These are phyloP conservation scores for Oostethus manadensis DNA, from an alignment of 2,113 vertebrate species.

Conservation along the genomic window DNA sequence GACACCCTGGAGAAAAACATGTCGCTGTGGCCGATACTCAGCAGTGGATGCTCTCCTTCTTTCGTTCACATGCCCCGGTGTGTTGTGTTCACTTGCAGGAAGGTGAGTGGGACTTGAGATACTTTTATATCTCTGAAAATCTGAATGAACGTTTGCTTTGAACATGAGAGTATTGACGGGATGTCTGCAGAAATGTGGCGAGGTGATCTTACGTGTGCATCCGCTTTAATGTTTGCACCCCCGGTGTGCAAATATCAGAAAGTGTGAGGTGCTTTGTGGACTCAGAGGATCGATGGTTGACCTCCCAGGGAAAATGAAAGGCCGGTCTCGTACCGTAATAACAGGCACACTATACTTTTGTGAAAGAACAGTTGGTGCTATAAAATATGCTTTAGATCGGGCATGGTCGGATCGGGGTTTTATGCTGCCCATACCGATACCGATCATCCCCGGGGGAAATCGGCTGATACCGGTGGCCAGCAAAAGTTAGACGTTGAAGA, in stretches of 20 bases:
- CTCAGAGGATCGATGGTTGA: conserved; percentile 58
- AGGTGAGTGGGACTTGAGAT: conserved; percentile 26
- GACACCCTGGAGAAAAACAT: conserved; percentile 25
- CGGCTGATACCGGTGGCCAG: too few relatives aligned
- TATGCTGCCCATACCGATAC: too few relatives aligned
- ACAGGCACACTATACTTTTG: conserved; percentile 22
- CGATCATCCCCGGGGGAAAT: too few relatives aligned
- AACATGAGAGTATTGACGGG: conserved; percentile 2
- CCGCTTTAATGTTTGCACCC: conserved; percentile 43
- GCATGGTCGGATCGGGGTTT: too few relatives aligned
- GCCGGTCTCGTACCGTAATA: conserved; percentile 59
- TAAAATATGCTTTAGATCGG: too few relatives aligned
- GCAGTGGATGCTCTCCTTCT: conserved; percentile 33
- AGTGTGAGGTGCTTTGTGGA: conserved; percentile 47
- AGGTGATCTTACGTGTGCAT: conserved; percentile 13
- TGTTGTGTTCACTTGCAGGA: conserved; percentile 33
- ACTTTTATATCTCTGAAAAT: conserved; percentile 33
- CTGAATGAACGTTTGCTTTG: conserved; percentile 24
- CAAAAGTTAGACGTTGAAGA: too few relatives aligned
- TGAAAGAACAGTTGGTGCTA: background rate
- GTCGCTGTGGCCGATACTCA: conserved; percentile 12
- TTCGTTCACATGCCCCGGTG: conserved; percentile 7
- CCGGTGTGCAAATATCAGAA: conserved; percentile 55
- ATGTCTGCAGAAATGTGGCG: background rate
- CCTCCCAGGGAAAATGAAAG: conserved; percentile 53